Percentiles rank a stretch among this genome's conserved stretches.
These are phyloP conservation scores for Anomalospiza imberbis DNA, from an alignment of 2,797 vertebrate species.

Conservation along the genomic window DNA sequence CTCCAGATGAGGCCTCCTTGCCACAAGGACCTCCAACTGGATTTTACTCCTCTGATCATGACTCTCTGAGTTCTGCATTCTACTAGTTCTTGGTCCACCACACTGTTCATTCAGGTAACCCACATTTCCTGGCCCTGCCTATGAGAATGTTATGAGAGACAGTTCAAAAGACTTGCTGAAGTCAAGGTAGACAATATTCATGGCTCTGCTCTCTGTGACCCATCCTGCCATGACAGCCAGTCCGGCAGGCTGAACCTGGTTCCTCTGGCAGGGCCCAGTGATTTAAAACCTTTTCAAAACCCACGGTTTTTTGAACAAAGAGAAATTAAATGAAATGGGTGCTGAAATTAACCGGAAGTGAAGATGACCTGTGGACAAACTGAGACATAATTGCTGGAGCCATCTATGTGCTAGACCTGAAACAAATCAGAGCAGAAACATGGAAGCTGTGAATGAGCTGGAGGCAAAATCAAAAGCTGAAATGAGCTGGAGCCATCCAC, in stretches of 20 bases:
- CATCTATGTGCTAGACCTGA: fast-evolving
- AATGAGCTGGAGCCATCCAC: background rate
- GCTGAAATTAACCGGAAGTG: background rate
- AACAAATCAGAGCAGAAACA: background rate
- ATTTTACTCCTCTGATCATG: background rate
- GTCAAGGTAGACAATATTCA: background rate
- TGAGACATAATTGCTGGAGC: background rate
- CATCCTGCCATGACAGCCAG: background rate
- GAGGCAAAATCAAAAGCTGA: background rate
- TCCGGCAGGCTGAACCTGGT: background rate
- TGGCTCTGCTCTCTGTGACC: background rate
- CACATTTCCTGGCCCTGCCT: background rate
- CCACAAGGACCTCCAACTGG: background rate
- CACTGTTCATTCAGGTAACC: background rate
- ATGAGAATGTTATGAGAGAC: background rate
- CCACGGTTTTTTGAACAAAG: background rate
- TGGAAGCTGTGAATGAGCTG: background rate
- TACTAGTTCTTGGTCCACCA: background rate
- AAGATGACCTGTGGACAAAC: background rate
- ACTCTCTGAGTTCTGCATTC: background rate
- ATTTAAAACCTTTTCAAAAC: background rate
- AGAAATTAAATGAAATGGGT: background rate
- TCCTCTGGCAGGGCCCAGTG: background rate
- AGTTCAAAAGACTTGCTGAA: background rate
- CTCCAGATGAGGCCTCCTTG: background rate